Conservation (phyloP, 2,888 invertebrate genomes). For the Aphidius colemani region DNA sequence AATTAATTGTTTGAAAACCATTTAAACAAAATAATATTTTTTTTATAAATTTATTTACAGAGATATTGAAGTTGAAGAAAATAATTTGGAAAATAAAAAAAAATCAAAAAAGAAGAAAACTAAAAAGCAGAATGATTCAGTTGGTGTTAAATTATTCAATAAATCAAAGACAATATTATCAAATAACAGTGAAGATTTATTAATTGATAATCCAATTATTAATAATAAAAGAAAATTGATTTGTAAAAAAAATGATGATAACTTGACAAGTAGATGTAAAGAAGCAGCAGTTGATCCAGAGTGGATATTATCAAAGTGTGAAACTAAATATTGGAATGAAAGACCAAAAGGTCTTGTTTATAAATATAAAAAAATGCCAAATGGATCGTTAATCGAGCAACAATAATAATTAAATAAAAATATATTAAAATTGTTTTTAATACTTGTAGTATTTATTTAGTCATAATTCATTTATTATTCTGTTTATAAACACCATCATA, state of each 20-base stretch:
- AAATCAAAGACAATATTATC: constrained; percentile 35
- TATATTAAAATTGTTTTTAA: no score
- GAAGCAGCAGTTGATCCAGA: constrained; percentile 45
- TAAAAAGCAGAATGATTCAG: constrained; percentile 6
- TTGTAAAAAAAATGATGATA: neutral
- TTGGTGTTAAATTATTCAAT: constrained; percentile 45
- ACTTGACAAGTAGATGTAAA: constrained; percentile 34
- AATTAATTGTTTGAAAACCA: constrained; percentile 15
- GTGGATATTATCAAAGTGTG: constrained; percentile 43
- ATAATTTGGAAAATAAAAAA: constrained; percentile 16
- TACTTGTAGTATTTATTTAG: no score
- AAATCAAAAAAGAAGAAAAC: constrained; percentile 18
- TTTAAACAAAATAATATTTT: neutral
- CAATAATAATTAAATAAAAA: neutral
- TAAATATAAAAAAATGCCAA: constrained; percentile 44
- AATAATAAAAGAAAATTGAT: constrained; percentile 23
- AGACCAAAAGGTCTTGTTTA: constrained; percentile 43
- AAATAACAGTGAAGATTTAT: constrained; percentile 24
- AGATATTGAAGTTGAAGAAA: constrained; percentile 40
- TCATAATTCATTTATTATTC: no score
- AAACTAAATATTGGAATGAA: constrained; percentile 45
- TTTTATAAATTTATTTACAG: constrained; percentile 35
- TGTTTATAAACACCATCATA: no score
- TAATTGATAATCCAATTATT: neutral
- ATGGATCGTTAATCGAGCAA: constrained; percentile 43